Percentiles rank a stretch among this genome's conserved stretches.
Conservation (phyloP, 2,113 vertebrate species). For the Cyphomyrus discorhynchus region DNA sequence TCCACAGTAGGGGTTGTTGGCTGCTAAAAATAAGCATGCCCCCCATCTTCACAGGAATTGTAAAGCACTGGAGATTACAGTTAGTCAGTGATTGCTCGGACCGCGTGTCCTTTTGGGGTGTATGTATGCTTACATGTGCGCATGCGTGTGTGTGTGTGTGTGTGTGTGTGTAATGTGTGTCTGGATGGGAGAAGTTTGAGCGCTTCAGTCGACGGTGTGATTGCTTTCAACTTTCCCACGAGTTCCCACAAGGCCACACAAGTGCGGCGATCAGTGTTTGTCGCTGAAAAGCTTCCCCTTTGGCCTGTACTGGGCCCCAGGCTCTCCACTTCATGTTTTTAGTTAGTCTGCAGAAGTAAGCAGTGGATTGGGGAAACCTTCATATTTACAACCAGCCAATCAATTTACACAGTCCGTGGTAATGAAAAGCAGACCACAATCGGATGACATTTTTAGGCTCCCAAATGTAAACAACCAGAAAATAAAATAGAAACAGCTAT, state of each 20-base stretch:
- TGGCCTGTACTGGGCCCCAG: neutral
- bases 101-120: neutral
- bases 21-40: neutral
- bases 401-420: neutral
- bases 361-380: neutral
- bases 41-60: neutral
- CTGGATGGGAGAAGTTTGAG: neutral
- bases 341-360: neutral
- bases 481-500: neutral
- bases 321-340: neutral
- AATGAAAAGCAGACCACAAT: neutral
- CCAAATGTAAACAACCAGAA: neutral
- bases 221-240: neutral
- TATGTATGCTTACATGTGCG: neutral
- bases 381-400: neutral
- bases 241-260: neutral
- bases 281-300: neutral
- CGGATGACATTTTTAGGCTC: neutral
- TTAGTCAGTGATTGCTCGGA: neutral
- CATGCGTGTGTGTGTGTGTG: neutral
- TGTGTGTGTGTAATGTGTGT: neutral
- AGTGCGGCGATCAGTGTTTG: neutral
- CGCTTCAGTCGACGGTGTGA: neutral
- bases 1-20: neutral
- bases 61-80: slow-evolving; percentile 6